Base-by-base conservation (phyloP, 2,888 invertebrate species). In the Platycheirus albimanus region DNA sequence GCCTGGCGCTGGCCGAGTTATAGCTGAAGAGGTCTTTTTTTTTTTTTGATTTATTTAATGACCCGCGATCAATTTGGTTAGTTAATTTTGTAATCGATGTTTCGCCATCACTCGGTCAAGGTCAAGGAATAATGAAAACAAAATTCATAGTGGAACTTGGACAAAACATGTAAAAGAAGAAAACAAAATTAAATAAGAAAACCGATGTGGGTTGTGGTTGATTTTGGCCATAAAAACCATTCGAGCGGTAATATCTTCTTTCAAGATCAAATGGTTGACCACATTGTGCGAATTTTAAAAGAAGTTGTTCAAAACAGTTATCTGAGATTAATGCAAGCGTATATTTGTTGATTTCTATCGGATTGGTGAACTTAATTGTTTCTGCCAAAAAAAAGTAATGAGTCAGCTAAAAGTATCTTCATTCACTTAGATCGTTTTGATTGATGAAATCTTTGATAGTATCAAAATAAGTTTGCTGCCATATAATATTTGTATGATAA, bases 21-120 rank as follows among this genome's bases (percentile, higher is more conserved):
- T 7, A 47, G 52, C 10, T 79, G 72, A 33, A 36, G 54, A 38
- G n/a, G n/a, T n/a, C n/a, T n/a, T n/a, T 11, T n/a, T 36, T 7
- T 52, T 5, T 15, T 30, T 15, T 10, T 28, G 11, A 15, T 56
- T 3, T 38, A 58, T 45, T 70, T 69, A 56, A 69, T 69, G 47
- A 41, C 61, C 81, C 36, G 47, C 66, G 43, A 81, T 71, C 45
- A 58, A 17, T 70, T 77, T 47, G 51, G 33, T 36, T 41, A 19
- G n/a, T 19, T 15, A 10, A 47, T 81, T 56, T 63, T 43, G 67
- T 49, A 83, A 83, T 61, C 24, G 45, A 36, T 64, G 63, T 64
- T 77, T 83, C 38, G 67, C 56, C 56, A 61, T 10, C 13, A 83
- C 72, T 83, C 69, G 83, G 83, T 72, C 83, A 83, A 83, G 83